Base-by-base conservation (phyloP, 2,797 vertebrate genomes). In the Melanotaenia trifasciata region DNA sequence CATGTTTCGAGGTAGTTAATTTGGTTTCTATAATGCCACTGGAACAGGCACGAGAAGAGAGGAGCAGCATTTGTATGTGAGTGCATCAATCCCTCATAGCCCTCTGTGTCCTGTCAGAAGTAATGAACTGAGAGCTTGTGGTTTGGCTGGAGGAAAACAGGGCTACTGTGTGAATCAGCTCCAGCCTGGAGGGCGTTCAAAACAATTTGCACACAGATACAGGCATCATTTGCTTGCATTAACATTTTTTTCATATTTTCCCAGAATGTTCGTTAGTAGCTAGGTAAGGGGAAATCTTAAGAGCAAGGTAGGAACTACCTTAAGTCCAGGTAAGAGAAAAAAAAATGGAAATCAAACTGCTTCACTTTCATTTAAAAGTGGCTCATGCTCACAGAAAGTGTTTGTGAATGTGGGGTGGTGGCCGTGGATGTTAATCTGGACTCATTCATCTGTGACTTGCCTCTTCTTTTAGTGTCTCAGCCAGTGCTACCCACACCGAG, bases 71-170 rank as follows among this genome's bases (percentile, higher is more conserved):
- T 67, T 64, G 72, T 57, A 24, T 66, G 58, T 2, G 72, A 79
- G 79, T 30, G 73, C 79, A 83, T 84, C 78, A 80, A 63, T 86
- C 84, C 76, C 74, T 85, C 86, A 72, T 47, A 74, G 74, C 69
- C 84, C 77, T 83, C 84, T 90, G 88, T 85, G 84, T 84, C 64
- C 77, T 81, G 86, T 90, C 87, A 87, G 85, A 67, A 76, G 62
- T 89, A 88, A 80, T 89, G 85, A 91, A 87, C 79, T 78, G 79
- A 83, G 81, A 84, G 84, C 60, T 81, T 70, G 74, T 77, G 85
- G 87, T 88, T 84, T 80, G 85, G 84, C 86, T 81, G 14, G 45
- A 81, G 83, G 84, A 84, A 81, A 85, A 81, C 72, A 69, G 28
- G 67, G 77, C 81, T 54, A 50, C 77, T 50, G 71, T 72, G 80